These are phyloP conservation scores for Rhizoglyphus robini DNA, from an alignment of 1,140 invertebrate species.

Conservation along the genomic window DNA sequence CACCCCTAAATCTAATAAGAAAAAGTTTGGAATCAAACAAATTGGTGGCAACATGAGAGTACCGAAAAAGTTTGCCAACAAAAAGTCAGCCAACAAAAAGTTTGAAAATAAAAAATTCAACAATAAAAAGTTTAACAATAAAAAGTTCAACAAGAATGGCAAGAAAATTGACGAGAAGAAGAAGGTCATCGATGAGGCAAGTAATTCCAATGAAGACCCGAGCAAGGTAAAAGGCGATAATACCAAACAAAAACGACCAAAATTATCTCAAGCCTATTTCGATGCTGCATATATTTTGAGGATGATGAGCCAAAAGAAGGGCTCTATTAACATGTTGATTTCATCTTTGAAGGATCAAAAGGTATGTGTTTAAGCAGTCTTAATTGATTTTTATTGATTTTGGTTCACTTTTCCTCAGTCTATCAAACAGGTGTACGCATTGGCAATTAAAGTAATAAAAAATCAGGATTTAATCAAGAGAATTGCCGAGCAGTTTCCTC, in stretches of 20 bases:
- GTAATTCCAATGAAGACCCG: not conserved
- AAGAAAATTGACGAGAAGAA: not conserved
- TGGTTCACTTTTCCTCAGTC: conserved; percentile 44
- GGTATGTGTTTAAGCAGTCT: not conserved
- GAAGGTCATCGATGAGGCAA: not conserved
- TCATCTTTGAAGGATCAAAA: not conserved
- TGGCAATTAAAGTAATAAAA: conserved; percentile 55
- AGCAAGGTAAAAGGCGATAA: not conserved
- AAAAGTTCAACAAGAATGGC: not conserved
- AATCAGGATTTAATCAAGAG: conserved; percentile 47
- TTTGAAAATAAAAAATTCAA: not conserved
- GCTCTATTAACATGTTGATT: conserved; percentile 11
- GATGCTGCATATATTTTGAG: conserved; percentile 1
- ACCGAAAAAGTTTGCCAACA: too few species aligned
- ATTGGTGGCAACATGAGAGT: too few species aligned
- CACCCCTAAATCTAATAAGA: too few species aligned
- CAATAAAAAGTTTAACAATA: too few species aligned
- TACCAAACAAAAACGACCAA: not conserved
- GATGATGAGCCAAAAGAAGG: not conserved
- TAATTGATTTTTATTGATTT: conserved; percentile 6
- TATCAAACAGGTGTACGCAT: conserved; percentile 50
- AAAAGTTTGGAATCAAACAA: too few species aligned
- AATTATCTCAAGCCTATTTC: not conserved
- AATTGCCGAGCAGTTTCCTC: conserved; percentile 37
- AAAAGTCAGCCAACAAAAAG: not conserved